A percentile compares a stretch with the other conserved stretches of the same genome.
Evolutionary conservation across 2,113 vertebrate genomes (phyloP).

Genomic region (Amphilophus citrinellus): DNA sequence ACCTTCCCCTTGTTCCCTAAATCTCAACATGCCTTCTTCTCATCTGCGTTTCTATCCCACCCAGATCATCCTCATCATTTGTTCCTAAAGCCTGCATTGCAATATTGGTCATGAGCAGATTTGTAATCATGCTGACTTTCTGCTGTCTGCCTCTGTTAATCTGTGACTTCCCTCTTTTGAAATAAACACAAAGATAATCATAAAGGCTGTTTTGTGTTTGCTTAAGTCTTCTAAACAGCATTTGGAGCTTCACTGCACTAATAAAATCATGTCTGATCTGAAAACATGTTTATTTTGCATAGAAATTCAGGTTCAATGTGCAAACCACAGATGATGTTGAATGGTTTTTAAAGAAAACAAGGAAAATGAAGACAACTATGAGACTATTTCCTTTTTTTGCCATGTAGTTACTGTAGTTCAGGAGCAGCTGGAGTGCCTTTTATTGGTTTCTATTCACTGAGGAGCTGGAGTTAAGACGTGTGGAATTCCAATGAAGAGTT

Average conservation of each 20-base stretch:
- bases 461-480: background rate
- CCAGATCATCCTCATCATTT: constrained; percentile 39
- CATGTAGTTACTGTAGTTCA: constrained; percentile 13
- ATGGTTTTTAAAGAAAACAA: background rate
- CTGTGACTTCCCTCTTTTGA: background rate
- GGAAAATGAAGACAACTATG: background rate
- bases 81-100: constrained; percentile 30
- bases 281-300: background rate
- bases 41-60: constrained; percentile 21
- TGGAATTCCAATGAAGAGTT: constrained; percentile 46
- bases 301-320: background rate
- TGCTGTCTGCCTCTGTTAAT: background rate
- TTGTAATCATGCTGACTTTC: constrained; percentile 12
- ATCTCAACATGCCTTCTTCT: constrained; percentile 26
- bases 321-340: background rate
- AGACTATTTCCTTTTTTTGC: background rate
- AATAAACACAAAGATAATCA: background rate
- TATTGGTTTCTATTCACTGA: constrained; percentile 36
- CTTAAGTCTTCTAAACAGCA: background rate
- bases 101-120: constrained; percentile 13
- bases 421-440: constrained; percentile 35
- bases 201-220: background rate
- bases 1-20: constrained; percentile 31
- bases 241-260: background rate
- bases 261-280: background rate